Evolutionary conservation across 2,113 vertebrate species (phyloP).

Genomic region (Strix aluco): DNA sequence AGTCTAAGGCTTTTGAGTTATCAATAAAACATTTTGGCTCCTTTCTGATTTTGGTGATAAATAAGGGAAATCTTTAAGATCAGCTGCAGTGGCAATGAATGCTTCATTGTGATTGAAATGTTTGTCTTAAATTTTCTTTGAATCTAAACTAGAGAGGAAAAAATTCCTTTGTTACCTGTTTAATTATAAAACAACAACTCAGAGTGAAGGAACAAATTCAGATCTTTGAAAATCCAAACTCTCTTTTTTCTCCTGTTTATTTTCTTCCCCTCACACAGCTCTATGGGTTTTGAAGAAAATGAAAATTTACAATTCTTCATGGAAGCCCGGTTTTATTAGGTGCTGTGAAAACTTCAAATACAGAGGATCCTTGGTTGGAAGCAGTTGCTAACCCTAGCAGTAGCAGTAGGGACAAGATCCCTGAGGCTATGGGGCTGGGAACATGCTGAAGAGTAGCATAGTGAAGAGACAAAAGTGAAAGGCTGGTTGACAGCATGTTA

Average conservation of each 20-base stretch:
- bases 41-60: neutral
- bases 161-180: neutral
- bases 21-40: neutral
- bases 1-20: neutral
- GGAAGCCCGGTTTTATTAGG: neutral
- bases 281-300: neutral
- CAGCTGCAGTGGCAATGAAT: neutral
- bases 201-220: neutral
- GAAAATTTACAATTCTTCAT: neutral
- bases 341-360: neutral
- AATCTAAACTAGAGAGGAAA: neutral
- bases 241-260: neutral
- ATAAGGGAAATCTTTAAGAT: neutral
- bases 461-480: conserved; percentile 42
- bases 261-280: neutral
- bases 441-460: conserved; percentile 9
- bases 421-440: conserved; percentile 22
- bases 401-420: conserved; percentile 8
- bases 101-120: neutral
- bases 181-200: neutral
- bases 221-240: neutral
- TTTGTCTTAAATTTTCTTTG: conserved; percentile 12
- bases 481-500: conserved; percentile 50
- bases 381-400: conserved; percentile 37
- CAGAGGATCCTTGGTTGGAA: neutral